Percentiles rank a stretch among this genome's conserved stretches.
Conservation (phyloP, 2,797 vertebrate genomes). For the Sebastes kiyomatsui region DNA sequence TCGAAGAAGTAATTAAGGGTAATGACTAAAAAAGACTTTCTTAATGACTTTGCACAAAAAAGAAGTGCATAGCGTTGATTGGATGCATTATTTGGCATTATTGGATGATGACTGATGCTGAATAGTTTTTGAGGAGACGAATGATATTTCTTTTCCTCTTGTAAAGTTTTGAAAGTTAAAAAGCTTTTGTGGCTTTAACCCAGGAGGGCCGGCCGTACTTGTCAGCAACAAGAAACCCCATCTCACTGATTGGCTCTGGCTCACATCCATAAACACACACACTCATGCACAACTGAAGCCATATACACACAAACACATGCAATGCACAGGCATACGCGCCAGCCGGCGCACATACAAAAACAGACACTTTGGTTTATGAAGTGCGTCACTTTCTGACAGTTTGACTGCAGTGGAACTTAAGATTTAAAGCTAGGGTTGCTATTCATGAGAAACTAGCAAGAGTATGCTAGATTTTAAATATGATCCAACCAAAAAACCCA, state of each 20-base stretch:
- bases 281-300: neutral
- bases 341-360: neutral
- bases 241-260: slow-evolving; percentile 69
- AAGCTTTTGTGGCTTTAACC: slow-evolving; percentile 76
- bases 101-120: slow-evolving; percentile 61
- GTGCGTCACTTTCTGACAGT: neutral
- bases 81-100: slow-evolving; percentile 60
- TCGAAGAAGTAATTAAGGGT: slow-evolving; percentile 26
- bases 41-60: slow-evolving; percentile 27
- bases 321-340: neutral
- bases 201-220: slow-evolving; percentile 48
- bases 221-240: slow-evolving; percentile 67
- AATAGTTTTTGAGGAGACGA: slow-evolving; percentile 52
- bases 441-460: neutral
- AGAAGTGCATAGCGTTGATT: slow-evolving; percentile 32
- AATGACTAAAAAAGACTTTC: slow-evolving; percentile 25
- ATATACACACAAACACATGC: slow-evolving; percentile 4
- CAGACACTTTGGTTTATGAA: neutral
- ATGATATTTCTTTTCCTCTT: slow-evolving; percentile 55
- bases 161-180: slow-evolving; percentile 69
- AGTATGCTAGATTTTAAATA: neutral
- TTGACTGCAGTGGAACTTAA: slow-evolving; percentile 4
- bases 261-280: slow-evolving; percentile 43
- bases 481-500: neutral
- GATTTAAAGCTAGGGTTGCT: neutral